phyloP scores from a whole-genome alignment of 2,113 vertebrate genomes.

The Vanacampus margaritifer region DNA sequence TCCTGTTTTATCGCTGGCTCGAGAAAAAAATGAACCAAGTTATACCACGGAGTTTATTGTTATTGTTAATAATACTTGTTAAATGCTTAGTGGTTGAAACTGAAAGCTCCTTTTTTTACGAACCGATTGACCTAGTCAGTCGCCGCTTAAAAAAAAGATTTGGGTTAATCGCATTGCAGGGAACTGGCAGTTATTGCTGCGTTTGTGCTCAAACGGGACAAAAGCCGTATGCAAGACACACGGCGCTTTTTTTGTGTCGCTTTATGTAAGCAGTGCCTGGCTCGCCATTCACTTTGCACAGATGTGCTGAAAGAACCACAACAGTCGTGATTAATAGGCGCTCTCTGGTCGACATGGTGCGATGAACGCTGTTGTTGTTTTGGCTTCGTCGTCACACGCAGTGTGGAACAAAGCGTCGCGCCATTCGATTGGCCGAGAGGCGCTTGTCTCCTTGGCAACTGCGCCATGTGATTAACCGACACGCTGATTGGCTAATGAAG shows the following conservation, averaged over 20 bases:
- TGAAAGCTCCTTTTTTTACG: not conserved
- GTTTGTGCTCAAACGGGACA: constrained; percentile 40
- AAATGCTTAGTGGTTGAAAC: not conserved
- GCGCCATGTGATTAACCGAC: constrained; percentile 42
- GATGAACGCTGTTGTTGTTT: constrained; percentile 63
- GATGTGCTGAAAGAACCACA: not conserved
- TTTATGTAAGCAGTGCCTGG: not conserved
- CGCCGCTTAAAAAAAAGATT: constrained; percentile 30
- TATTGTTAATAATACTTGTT: not conserved
- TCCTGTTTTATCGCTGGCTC: not conserved
- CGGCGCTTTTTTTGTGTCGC: not conserved
- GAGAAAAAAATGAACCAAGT: not conserved
- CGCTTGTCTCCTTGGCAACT: constrained; percentile 58
- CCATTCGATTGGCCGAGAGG: constrained; percentile 50
- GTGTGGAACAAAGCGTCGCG: constrained; percentile 36
- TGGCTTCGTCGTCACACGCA: constrained; percentile 59
- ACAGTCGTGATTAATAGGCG: constrained; percentile 13
- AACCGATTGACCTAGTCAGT: constrained; percentile 18
- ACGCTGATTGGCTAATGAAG: constrained; percentile 44
- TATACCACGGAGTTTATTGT: not conserved
- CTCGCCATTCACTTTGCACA: not conserved
- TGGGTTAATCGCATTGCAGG: constrained; percentile 62
- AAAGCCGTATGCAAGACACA: constrained; percentile 23
- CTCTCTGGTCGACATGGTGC: constrained; percentile 15
- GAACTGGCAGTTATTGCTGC: constrained; percentile 33